These are phyloP conservation scores for Diachrysia chrysitis DNA, from an alignment of 2,888 invertebrate genomes.

Conservation along the genomic window DNA sequence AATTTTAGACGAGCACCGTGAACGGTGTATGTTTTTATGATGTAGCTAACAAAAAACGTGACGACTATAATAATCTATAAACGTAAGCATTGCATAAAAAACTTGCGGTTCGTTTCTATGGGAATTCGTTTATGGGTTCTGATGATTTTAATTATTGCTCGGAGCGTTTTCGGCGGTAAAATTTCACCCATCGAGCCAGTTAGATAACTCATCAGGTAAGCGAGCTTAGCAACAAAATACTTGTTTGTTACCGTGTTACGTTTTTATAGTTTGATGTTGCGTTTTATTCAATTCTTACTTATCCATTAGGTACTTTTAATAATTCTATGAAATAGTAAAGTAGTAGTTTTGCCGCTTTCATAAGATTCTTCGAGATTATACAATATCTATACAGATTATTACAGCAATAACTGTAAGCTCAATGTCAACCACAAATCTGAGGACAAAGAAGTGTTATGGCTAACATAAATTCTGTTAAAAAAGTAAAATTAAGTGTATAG, in stretches of 20 bases:
- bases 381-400: constrained; percentile 45
- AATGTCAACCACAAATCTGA: constrained; percentile 15
- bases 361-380: too few relatives aligned
- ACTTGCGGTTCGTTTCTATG: constrained; percentile 57
- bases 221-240: constrained; percentile 48
- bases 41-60: constrained; percentile 68
- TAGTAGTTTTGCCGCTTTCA: too few relatives aligned
- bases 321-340: too few relatives aligned
- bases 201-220: constrained; percentile 35
- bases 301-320: too few relatives aligned
- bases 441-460: background rate
- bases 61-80: constrained; percentile 60
- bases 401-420: constrained; percentile 1
- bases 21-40: constrained; percentile 76
- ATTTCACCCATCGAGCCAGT: constrained; percentile 40
- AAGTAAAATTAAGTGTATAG: background rate
- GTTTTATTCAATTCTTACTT: background rate
- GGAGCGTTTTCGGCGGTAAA: constrained; percentile 44
- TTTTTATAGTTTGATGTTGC: constrained; percentile 25
- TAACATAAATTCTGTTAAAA: background rate
- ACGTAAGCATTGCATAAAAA: constrained; percentile 69
- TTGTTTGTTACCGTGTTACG: constrained; percentile 52
- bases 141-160: constrained; percentile 59
- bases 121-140: constrained; percentile 61
- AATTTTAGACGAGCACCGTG: constrained; percentile 70